A percentile compares a stretch with the other conserved stretches of the same genome.
Conservation (phyloP, 2,888 invertebrate species). For the Chymomyza caudatula region DNA sequence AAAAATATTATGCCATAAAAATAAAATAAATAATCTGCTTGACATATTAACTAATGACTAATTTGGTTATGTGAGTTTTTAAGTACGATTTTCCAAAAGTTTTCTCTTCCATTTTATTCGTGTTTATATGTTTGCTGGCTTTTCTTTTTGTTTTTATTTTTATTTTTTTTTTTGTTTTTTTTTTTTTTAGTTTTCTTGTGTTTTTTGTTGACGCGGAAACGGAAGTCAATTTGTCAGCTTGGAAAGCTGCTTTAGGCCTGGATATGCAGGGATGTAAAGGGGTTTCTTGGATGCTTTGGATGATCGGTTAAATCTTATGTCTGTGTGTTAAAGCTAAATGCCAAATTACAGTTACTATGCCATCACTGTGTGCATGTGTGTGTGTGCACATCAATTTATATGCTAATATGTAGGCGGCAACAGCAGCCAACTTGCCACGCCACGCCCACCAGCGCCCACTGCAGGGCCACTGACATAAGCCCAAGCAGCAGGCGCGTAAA, state of each 20-base stretch:
- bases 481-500: no score
- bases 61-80: slow-evolving; percentile 63
- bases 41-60: slow-evolving; percentile 68
- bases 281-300: neutral
- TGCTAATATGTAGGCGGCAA: slow-evolving; percentile 48
- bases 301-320: slow-evolving; percentile 5
- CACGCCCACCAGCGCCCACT: neutral
- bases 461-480: neutral
- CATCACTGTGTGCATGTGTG: slow-evolving; percentile 5
- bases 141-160: neutral
- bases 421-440: slow-evolving; percentile 1
- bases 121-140: neutral
- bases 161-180: slow-evolving; percentile 15
- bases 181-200: slow-evolving; percentile 13
- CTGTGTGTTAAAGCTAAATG: slow-evolving; percentile 35
- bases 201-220: slow-evolving; percentile 53
- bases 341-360: slow-evolving; percentile 30
- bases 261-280: slow-evolving; percentile 4
- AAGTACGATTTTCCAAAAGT: slow-evolving; percentile 49
- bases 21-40: slow-evolving; percentile 55
- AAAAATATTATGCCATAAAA: slow-evolving; percentile 15
- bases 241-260: neutral
- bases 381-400: slow-evolving; percentile 59
- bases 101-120: slow-evolving; percentile 2
- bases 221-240: slow-evolving; percentile 68